Evolutionary conservation across 2,113 vertebrate species (phyloP).

Genomic region (Lucifuga dentata): DNA sequence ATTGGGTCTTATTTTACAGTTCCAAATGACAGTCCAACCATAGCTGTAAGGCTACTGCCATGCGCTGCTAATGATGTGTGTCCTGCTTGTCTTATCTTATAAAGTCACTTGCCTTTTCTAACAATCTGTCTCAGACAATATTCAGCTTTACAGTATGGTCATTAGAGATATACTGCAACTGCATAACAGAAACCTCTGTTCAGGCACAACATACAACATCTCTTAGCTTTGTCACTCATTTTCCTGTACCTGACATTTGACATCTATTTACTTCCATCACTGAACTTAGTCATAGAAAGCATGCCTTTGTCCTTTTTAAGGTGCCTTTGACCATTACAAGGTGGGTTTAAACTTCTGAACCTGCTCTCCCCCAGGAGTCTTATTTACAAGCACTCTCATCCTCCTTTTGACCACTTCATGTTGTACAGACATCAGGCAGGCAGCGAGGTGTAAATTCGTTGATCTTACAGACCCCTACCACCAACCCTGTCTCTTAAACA

Average conservation of each 20-base stretch:
- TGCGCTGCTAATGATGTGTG: conserved; percentile 55
- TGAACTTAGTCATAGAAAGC: conserved; percentile 22
- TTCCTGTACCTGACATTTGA: background rate
- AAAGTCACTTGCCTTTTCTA: conserved; percentile 41
- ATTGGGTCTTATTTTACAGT: conserved; percentile 74
- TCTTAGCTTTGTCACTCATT: background rate
- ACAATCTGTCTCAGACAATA: conserved; percentile 14
- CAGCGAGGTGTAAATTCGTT: conserved; percentile 69
- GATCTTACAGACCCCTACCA: conserved; percentile 41
- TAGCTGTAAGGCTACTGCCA: conserved; percentile 66
- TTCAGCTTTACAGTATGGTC: conserved; percentile 3
- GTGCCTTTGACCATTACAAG: conserved; percentile 48
- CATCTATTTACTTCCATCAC: conserved; percentile 3
- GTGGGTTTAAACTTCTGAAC: conserved; percentile 67
- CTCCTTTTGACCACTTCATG: conserved; percentile 42
- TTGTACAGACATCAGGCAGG: conserved; percentile 58
- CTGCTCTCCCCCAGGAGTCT: conserved; percentile 47
- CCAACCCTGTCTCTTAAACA: background rate
- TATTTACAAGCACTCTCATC: conserved; percentile 50
- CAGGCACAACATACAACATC: background rate
- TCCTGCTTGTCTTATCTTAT: conserved; percentile 72
- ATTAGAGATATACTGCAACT: conserved; percentile 6
- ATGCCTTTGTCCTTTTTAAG: conserved; percentile 40
- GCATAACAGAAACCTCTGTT: background rate
- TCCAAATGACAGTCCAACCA: conserved; percentile 68